Conservation (phyloP, 2,888 invertebrate genomes). For the Orthonychiurus folsomi region DNA sequence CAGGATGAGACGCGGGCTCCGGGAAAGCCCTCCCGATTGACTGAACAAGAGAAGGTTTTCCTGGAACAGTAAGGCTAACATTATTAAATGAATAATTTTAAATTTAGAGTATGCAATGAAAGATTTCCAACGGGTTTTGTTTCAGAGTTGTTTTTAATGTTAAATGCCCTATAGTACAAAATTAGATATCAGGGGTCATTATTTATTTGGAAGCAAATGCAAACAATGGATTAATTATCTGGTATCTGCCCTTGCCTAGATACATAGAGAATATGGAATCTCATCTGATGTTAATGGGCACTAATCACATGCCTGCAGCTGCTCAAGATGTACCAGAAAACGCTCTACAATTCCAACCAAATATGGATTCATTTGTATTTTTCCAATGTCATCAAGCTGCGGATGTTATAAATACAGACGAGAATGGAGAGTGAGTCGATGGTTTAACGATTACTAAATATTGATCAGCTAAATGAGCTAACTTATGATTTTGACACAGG, state of each 20-base stretch:
- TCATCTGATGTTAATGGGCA: neutral
- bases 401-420: neutral
- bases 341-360: neutral
- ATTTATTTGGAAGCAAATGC: too few relatives aligned
- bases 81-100: too few relatives aligned
- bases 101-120: too few relatives aligned
- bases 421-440: constrained; percentile 8
- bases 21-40: neutral
- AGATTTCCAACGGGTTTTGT: too few relatives aligned
- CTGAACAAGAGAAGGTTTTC: neutral
- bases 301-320: constrained; percentile 2
- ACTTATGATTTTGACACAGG: too few relatives aligned
- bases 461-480: too few relatives aligned
- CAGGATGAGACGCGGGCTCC: neutral
- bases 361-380: constrained; percentile 1
- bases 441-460: too few relatives aligned
- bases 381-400: neutral
- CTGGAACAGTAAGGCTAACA: constrained; percentile 5
- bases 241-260: too few relatives aligned
- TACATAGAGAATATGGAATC: constrained; percentile 5
- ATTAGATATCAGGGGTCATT: too few relatives aligned
- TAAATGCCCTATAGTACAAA: too few relatives aligned
- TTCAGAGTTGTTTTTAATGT: too few relatives aligned
- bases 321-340: neutral
- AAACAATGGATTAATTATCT: too few relatives aligned